phyloP scores from a whole-genome alignment of 2,797 vertebrate species.

The Lepidocolaptes lacrymiger region DNA sequence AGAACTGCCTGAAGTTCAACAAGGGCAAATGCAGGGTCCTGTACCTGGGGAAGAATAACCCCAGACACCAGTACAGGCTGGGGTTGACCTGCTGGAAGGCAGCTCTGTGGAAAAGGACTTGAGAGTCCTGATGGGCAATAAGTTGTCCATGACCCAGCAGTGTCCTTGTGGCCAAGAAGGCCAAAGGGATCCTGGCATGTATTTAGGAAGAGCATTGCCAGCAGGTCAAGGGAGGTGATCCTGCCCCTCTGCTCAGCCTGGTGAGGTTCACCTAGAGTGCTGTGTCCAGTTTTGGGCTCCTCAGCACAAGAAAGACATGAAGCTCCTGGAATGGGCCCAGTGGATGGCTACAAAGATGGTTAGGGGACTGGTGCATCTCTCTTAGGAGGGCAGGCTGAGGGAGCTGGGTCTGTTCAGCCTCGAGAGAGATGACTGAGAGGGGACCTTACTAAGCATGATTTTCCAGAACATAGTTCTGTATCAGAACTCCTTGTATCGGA shows the following conservation, averaged over 20 bases:
- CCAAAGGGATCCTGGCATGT: background rate
- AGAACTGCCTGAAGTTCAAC: background rate
- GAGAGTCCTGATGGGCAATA: background rate
- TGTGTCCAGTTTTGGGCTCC: background rate
- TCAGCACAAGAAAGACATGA: background rate
- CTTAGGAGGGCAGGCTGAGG: background rate
- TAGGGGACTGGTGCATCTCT: background rate
- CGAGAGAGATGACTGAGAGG: background rate
- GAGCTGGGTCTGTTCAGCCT: background rate
- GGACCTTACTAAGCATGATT: fast-evolving
- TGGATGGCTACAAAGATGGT: background rate
- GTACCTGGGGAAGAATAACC: background rate
- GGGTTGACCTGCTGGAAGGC: background rate
- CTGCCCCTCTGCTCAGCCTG: background rate
- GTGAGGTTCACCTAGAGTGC: background rate
- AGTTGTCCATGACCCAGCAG: background rate
- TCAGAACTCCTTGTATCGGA: background rate
- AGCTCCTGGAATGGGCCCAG: background rate
- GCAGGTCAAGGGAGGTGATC: background rate
- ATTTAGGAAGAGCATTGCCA: background rate
- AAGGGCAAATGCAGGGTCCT: background rate
- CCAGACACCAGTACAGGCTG: background rate
- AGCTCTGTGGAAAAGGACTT: background rate
- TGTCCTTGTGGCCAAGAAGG: background rate
- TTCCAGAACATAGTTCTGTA: background rate